Evolutionary conservation across 2,797 vertebrate genomes (phyloP), one percentile per base, ranked within the genome.

Genomic region (Glossophaga mutica): DNA sequence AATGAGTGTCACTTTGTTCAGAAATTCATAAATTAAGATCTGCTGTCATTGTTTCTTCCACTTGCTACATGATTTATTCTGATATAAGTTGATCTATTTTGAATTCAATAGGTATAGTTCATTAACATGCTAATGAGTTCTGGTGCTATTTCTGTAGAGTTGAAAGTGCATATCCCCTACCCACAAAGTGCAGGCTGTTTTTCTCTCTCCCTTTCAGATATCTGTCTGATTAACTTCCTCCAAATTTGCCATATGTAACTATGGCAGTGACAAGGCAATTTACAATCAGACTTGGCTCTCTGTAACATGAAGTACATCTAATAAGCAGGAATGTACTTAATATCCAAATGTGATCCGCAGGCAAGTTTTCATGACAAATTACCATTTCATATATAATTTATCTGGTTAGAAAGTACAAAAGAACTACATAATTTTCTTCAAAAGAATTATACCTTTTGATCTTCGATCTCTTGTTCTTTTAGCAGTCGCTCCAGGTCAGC

Each of bases 381-480:
- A 93, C 74, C 70, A 93, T 77, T 85, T 91, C 91, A 87, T 88
- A 87, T 71, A 86, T 95, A 92, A 95, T 95, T 96, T n/a, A 96
- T 16, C 18, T 84, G 79, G 42, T 97, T 92, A 97, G 96, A 96
- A 97, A 97, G 83, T 81, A 68, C 37, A 97, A 91, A 95, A 90
- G 95, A 32, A 87, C 19, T 70, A 82, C 21, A 88, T 82, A 37
- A 55, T 94, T 91, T 94, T 96, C 93, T 97, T 98, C 97, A 97
- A 97, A 97, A 95, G 65, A 97, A 95, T 62, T 22, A 44, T 95
- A 99, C 99, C 99, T 99, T 99, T 97, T 99, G 99, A 98, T 99
- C 99, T 98, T 99, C 99, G 42, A 98, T 96, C 97, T 99, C 99
- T 97, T 99, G 99, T 85, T 99, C 99, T 96, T 99, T 99, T 42